These are phyloP conservation scores for Trypoxylon attenuatum DNA, from an alignment of 2,888 invertebrate genomes.

Conservation along the genomic window DNA sequence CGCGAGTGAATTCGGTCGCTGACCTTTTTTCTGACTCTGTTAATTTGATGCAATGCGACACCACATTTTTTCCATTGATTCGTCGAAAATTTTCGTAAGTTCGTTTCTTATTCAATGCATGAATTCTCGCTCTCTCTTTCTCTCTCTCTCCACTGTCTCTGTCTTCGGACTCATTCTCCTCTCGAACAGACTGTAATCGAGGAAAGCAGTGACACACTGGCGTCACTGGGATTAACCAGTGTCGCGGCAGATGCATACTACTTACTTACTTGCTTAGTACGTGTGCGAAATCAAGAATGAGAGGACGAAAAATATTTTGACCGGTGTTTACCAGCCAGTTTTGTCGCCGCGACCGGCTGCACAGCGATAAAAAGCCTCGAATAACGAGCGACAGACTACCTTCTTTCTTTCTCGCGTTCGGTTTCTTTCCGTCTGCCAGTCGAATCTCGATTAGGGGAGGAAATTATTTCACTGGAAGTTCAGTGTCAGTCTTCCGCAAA, in stretches of 20 bases:
- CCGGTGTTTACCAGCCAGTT: neutral
- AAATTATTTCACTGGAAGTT: neutral
- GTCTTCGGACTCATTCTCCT: too few relatives aligned
- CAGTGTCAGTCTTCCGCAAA: too few relatives aligned
- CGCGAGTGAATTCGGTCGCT: constrained; percentile 38
- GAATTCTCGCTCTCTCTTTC: too few relatives aligned
- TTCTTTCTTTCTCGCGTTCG: too few relatives aligned
- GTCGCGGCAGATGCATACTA: neutral
- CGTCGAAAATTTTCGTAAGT: too few relatives aligned
- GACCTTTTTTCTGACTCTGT: constrained; percentile 33
- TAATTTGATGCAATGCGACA: constrained; percentile 5
- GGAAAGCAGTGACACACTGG: too few relatives aligned
- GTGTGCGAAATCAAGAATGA: neutral
- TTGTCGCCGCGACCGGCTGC: neutral
- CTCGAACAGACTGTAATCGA: too few relatives aligned
- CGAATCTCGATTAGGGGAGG: neutral
- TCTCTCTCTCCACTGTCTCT: too few relatives aligned
- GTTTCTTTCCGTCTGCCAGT: neutral
- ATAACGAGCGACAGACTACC: neutral
- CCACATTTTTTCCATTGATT: too few relatives aligned
- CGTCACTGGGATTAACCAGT: neutral
- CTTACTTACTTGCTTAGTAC: neutral
- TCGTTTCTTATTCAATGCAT: too few relatives aligned
- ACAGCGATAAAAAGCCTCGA: neutral
- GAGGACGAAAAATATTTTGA: constrained; percentile 4